Percentiles rank a stretch among this genome's conserved stretches.
These are phyloP conservation scores for Phodopus roborovskii DNA, from an alignment of 2,113 vertebrate species.

Conservation along the genomic window DNA sequence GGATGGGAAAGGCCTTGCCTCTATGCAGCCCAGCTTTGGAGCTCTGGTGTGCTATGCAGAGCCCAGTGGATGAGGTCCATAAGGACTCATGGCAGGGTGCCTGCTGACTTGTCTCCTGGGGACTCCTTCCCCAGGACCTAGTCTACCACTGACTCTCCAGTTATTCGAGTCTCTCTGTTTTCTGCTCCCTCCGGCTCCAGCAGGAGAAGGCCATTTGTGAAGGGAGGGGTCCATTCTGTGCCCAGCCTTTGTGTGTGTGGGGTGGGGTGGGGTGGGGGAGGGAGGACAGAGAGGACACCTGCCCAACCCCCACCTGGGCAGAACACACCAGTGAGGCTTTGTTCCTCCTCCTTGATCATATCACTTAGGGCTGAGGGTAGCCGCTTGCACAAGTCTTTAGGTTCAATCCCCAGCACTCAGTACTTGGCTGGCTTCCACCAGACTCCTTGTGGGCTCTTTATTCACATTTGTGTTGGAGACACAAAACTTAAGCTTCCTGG, in stretches of 20 bases:
- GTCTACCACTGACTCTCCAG: too few relatives aligned
- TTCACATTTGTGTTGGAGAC: not conserved
- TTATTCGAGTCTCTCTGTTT: not conserved
- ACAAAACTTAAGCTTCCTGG: not conserved
- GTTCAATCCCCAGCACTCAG: not conserved
- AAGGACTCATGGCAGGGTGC: not conserved
- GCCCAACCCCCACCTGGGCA: not conserved
- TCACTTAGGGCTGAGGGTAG: too few relatives aligned
- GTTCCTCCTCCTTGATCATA: accelerated
- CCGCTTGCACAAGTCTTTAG: too few relatives aligned
- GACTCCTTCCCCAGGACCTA: not conserved
- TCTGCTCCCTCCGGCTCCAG: not conserved
- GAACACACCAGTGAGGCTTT: accelerated
- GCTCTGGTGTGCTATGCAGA: not conserved
- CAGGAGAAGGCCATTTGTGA: not conserved
- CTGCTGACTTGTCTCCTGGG: not conserved
- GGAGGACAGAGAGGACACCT: not conserved
- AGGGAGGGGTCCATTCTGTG: accelerated
- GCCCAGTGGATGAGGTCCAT: not conserved
- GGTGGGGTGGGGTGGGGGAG: not conserved
- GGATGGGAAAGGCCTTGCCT: constrained; percentile 64
- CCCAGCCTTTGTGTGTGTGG: accelerated
- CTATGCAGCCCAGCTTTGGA: not conserved
- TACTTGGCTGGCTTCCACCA: not conserved
- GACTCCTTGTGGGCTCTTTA: not conserved